Evolutionary conservation across 2,797 vertebrate genomes (phyloP).

Genomic region (Crenichthys baileyi): DNA sequence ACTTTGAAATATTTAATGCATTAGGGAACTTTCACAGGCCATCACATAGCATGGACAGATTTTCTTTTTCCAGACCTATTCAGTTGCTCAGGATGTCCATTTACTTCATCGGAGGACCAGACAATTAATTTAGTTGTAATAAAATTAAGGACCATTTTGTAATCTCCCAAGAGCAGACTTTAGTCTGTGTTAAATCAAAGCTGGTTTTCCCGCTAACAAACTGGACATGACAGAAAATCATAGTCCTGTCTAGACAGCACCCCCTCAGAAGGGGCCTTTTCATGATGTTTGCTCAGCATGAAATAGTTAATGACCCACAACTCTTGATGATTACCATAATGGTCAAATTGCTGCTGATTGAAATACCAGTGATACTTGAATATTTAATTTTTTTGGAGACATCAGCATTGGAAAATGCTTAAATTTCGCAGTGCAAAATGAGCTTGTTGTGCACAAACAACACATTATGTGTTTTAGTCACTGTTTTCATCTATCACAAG

Average conservation of each 20-base stretch:
- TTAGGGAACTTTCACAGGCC: slow-evolving; percentile 6
- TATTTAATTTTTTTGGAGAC: slow-evolving; percentile 46
- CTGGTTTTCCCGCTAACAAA: slow-evolving; percentile 17
- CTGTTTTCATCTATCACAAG: neutral
- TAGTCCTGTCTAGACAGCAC: neutral
- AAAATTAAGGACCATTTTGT: slow-evolving; percentile 30
- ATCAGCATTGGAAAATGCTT: slow-evolving; percentile 5
- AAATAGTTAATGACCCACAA: slow-evolving; percentile 54
- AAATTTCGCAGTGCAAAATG: slow-evolving; percentile 23
- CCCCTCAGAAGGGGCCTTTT: slow-evolving; percentile 10
- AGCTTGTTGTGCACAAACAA: neutral
- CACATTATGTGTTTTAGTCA: neutral
- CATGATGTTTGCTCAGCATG: slow-evolving; percentile 57
- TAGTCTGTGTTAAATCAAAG: slow-evolving; percentile 29
- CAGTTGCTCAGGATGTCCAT: neutral
- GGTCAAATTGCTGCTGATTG: slow-evolving; percentile 39
- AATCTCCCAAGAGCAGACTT: slow-evolving; percentile 14
- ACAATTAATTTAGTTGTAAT: slow-evolving; percentile 28
- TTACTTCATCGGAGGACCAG: neutral
- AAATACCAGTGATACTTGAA: slow-evolving; percentile 37
- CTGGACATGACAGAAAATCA: slow-evolving; percentile 27
- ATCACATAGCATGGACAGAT: slow-evolving; percentile 21
- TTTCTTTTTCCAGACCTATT: slow-evolving; percentile 8
- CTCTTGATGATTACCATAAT: slow-evolving; percentile 27
- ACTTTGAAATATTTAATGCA: slow-evolving; percentile 19